Base-by-base conservation (phyloP, 2,797 vertebrate species). In the Acipenser transmontanus region DNA sequence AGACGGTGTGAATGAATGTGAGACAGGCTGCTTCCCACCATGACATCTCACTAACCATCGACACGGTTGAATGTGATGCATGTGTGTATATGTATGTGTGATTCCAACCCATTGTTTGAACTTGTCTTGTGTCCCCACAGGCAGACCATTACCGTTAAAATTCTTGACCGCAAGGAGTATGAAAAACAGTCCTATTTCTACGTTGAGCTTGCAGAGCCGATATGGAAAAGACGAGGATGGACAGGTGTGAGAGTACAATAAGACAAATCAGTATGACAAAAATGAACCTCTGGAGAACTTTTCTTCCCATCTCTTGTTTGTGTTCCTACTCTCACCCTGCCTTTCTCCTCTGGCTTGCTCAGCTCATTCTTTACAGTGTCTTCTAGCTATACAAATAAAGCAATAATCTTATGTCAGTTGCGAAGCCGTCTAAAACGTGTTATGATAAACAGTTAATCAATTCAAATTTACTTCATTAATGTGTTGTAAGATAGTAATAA, bases 51-150 rank as follows among this genome's bases (percentile, higher is more conserved):
- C 67, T 79, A 75, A 84, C 80, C 70, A 79, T 68, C 2, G 74
- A 68, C 62, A 73, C 59, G 34, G 78, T 82, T 63, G 61, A 76
- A 77, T 63, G 48, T 74, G 72, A 78, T 89, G 90, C 91, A 87
- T 90, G 85, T 9, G 75, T 76, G 59, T 60, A 52, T 73, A 62
- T 72, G 76, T 71, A 74, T 70, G 84, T 87, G 88, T 81, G 71
- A 85, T 71, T 78, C 84, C 85, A 88, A 89, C 87, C 93, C 87
- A 84, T 78, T 93, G 86, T 92, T 91, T 90, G 86, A 88, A 85
- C 91, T 85, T 93, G 90, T 90, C 88, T 92, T 95, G 90, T 97
- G 90, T 96, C 91, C 90, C 86, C 91, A 91, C 97, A 98, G 96
- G 95, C 97, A 98, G 86, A 89, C 84, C 84, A 88, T 98, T 90